Percentiles rank a stretch among this genome's conserved stretches.
Evolutionary conservation across 2,797 vertebrate species (phyloP).

Genomic region (Sebastes matsubarae): DNA sequence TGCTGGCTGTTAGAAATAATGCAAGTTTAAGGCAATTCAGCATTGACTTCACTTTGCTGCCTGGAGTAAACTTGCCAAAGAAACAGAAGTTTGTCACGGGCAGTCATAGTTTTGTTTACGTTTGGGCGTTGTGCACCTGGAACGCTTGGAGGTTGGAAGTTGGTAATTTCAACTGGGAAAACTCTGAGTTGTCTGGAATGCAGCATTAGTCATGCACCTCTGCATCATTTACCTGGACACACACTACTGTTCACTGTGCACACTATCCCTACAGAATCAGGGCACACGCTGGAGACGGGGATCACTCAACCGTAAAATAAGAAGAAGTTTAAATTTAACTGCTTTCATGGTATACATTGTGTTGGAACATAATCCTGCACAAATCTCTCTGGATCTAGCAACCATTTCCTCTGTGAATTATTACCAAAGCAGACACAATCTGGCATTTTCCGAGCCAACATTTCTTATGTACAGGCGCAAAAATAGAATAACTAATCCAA

Average conservation of each 20-base stretch:
- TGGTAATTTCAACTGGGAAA: background rate
- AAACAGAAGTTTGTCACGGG: background rate
- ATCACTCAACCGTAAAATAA: background rate
- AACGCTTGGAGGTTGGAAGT: background rate
- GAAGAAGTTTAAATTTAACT: background rate
- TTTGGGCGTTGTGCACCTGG: background rate
- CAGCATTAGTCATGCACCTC: background rate
- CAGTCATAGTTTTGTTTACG: background rate
- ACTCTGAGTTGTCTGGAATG: background rate
- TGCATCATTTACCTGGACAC: background rate
- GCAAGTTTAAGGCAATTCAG: too few species aligned
- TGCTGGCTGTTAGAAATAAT: background rate
- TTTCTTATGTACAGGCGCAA: background rate
- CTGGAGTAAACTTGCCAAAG: background rate
- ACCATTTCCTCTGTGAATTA: constrained; percentile 18
- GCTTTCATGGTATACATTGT: background rate
- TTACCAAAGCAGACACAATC: constrained; percentile 7
- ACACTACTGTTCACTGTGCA: background rate
- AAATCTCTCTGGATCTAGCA: constrained; percentile 1
- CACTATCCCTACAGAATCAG: background rate
- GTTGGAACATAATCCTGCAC: background rate
- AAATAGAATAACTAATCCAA: constrained; percentile 2
- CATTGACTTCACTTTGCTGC: too few species aligned
- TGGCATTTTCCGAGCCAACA: constrained; percentile 1
- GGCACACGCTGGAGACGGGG: background rate